These are phyloP conservation scores for Oxygymnocypris stewartii DNA, from an alignment of 2,113 vertebrate species.

Conservation along the genomic window DNA sequence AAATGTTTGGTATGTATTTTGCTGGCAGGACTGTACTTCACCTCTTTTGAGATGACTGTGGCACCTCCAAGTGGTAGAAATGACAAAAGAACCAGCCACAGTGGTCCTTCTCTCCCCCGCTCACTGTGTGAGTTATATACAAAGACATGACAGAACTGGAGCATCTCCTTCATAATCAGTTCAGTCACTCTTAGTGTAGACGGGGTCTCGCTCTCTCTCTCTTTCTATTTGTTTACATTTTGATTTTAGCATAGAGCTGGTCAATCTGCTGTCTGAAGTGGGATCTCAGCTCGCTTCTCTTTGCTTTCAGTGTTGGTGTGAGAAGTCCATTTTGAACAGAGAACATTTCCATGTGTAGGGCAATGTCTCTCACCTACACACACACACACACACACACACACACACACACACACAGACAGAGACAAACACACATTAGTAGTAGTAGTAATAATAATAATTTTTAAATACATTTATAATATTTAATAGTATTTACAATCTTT, in stretches of 20 bases:
- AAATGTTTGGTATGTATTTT: not conserved
- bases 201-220: not conserved
- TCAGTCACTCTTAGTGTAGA: slow-evolving; percentile 5
- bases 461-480: too few relatives aligned
- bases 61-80: slow-evolving; percentile 30
- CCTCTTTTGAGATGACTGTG: not conserved
- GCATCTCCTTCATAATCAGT: not conserved
- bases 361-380: slow-evolving; percentile 86
- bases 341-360: slow-evolving; percentile 84
- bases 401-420: too few relatives aligned
- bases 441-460: too few relatives aligned
- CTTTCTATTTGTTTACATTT: slow-evolving; percentile 69
- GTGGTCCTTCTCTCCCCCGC: not conserved
- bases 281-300: slow-evolving; percentile 83
- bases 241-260: slow-evolving; percentile 88
- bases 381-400: not conserved
- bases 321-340: slow-evolving; percentile 89
- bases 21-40: not conserved
- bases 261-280: slow-evolving; percentile 85
- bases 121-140: not conserved
- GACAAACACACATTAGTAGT: too few relatives aligned
- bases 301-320: slow-evolving; percentile 94
- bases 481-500: too few relatives aligned
- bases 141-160: not conserved
- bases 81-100: not conserved